Evolutionary conservation across 2,888 invertebrate genomes (phyloP).

Genomic region (Brachyopa scutellaris): DNA sequence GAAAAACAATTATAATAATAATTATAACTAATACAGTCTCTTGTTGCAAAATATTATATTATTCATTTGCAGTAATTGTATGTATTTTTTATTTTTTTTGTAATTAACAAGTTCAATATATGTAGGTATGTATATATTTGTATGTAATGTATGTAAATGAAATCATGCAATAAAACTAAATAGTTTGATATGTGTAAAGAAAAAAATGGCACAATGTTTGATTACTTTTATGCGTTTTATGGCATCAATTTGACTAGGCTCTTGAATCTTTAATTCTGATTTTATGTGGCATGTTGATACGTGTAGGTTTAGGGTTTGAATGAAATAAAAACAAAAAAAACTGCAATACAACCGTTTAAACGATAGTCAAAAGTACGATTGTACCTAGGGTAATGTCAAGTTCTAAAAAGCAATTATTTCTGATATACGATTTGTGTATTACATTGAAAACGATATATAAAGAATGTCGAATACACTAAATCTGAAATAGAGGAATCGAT

Average conservation of each 20-base stretch:
- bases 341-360: too few species aligned
- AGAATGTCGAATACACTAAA: too few species aligned
- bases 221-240: conserved; percentile 20
- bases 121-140: background rate
- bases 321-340: too few species aligned
- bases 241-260: conserved; percentile 56
- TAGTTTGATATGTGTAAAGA: background rate
- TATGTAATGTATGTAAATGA: background rate
- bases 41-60: conserved; percentile 62
- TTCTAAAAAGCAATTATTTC: too few species aligned
- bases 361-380: too few species aligned
- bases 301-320: too few species aligned
- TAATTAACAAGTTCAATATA: conserved; percentile 33
- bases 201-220: conserved; percentile 6
- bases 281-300: too few species aligned
- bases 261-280: too few species aligned
- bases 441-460: too few species aligned
- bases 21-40: conserved; percentile 66
- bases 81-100: conserved; percentile 22
- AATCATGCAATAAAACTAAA: background rate
- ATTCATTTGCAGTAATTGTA: conserved; percentile 33
- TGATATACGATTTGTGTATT: too few species aligned
- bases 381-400: too few species aligned
- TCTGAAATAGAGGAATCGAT: too few species aligned
- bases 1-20: conserved; percentile 15